Evolutionary conservation across 2,797 vertebrate genomes (phyloP).

Genomic region (Spea hammondii): DNA sequence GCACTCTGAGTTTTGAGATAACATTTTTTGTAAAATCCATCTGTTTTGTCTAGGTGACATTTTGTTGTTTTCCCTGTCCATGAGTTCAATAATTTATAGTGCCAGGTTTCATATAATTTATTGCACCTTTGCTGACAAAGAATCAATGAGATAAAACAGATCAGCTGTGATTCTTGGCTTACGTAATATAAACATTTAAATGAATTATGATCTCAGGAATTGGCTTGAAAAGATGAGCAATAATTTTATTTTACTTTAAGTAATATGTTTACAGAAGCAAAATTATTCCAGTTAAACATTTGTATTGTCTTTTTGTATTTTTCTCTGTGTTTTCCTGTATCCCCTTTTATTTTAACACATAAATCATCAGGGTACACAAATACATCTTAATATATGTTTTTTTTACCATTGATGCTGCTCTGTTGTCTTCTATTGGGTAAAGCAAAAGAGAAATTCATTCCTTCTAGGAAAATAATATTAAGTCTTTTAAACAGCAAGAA

Average conservation of each 20-base stretch:
- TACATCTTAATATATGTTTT: not conserved
- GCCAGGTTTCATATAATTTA: constrained; percentile 16
- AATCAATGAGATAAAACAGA: constrained; percentile 33
- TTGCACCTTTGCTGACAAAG: constrained; percentile 23
- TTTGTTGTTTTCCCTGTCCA: constrained; percentile 7
- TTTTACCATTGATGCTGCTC: not conserved
- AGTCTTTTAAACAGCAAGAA: not conserved
- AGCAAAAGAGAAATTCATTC: not conserved
- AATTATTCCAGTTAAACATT: constrained; percentile 14
- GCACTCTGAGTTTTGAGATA: not conserved
- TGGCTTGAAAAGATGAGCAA: constrained; percentile 4
- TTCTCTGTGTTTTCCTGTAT: not conserved
- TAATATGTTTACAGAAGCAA: not conserved
- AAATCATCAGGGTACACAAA: constrained; percentile 16
- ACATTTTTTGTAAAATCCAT: not conserved
- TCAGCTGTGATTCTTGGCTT: constrained; percentile 22
- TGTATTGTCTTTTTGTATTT: not conserved
- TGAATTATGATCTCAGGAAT: constrained; percentile 22
- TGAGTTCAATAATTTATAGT: constrained; percentile 6
- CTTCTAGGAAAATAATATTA: not conserved
- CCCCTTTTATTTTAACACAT: not conserved
- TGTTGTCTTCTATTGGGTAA: not conserved
- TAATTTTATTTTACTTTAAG: constrained; percentile 12
- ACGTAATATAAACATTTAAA: constrained; percentile 14
- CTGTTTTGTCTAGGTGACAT: not conserved